Percentiles rank a stretch among this genome's conserved stretches.
Conservation (phyloP, 2,113 vertebrate species). For the Columba livia region DNA sequence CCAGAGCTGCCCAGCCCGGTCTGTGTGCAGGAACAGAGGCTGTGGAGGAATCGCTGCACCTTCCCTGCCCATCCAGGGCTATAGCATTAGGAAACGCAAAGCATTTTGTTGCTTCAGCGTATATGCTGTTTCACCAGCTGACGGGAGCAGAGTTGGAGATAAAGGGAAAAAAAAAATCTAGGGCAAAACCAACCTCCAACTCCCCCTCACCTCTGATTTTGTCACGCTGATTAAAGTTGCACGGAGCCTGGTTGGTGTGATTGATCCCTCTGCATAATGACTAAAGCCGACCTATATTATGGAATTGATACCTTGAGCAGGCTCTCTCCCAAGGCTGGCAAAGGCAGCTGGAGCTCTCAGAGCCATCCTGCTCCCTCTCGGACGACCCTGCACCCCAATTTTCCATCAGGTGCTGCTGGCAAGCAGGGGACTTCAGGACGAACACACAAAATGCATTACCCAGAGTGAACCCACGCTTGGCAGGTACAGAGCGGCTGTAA, state of each 20-base stretch:
- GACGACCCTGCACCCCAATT: accelerated
- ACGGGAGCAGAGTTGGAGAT: not conserved
- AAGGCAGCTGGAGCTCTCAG: not conserved
- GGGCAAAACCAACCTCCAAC: not conserved
- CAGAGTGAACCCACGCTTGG: not conserved
- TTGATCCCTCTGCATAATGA: conserved; percentile 21
- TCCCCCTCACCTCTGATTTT: conserved; percentile 33
- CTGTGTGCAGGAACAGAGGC: not conserved
- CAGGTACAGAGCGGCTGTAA: not conserved
- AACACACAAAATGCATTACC: accelerated
- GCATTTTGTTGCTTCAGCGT: not conserved
- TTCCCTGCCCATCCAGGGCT: not conserved
- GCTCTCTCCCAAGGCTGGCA: not conserved
- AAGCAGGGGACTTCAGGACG: not conserved
- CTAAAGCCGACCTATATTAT: not conserved
- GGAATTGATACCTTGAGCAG: not conserved
- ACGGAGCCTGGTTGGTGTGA: not conserved
- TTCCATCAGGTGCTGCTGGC: accelerated
- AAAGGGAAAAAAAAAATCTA: not conserved
- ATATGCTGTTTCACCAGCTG: not conserved
- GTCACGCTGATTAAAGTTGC: not conserved
- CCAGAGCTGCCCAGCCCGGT: not conserved
- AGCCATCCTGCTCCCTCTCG: accelerated
- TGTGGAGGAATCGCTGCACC: not conserved
- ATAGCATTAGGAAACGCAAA: not conserved